Conservation (phyloP, 2,888 invertebrate genomes). For the Drosophila barbarae region DNA sequence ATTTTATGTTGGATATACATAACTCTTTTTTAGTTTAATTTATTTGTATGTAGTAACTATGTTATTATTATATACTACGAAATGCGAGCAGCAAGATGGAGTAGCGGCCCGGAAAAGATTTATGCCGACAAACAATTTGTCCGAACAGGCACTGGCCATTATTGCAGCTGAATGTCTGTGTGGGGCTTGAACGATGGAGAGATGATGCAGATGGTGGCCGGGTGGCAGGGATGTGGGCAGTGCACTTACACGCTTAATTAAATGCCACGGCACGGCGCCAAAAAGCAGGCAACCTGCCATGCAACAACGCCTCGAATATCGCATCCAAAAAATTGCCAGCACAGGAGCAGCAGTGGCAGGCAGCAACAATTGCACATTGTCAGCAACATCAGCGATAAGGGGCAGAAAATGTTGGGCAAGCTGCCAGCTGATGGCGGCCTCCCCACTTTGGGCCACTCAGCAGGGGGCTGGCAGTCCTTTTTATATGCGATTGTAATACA, state of each 20-base stretch:
- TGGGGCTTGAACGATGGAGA: background rate
- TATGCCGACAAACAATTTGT: constrained; percentile 35
- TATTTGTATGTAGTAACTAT: constrained; percentile 1
- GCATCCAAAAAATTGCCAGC: constrained; percentile 24
- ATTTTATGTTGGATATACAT: constrained; percentile 6
- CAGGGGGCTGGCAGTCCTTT: constrained; percentile 9
- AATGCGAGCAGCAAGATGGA: constrained; percentile 4
- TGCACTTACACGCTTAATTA: constrained; percentile 71
- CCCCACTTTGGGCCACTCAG: background rate
- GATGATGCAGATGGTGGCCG: constrained; percentile 7
- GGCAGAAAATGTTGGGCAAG: constrained; percentile 28
- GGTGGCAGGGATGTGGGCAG: constrained; percentile 26
- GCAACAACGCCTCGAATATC: constrained; percentile 40
- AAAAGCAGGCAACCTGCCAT: constrained; percentile 64
- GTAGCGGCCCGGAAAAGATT: constrained; percentile 11
- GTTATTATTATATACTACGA: constrained; percentile 12
- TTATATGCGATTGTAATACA: constrained; percentile 66
- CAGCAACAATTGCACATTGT: constrained; percentile 58
- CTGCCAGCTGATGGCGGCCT: constrained; percentile 24
- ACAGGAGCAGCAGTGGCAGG: constrained; percentile 12
- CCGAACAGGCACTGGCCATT: constrained; percentile 20
- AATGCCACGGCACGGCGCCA: constrained; percentile 53
- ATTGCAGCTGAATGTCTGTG: constrained; percentile 6
- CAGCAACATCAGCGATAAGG: constrained; percentile 27
- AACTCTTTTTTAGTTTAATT: background rate